A percentile compares a stretch with the other conserved stretches of the same genome.
Evolutionary conservation across 2,888 invertebrate species (phyloP).

Genomic region (Agonopterix heracliana): DNA sequence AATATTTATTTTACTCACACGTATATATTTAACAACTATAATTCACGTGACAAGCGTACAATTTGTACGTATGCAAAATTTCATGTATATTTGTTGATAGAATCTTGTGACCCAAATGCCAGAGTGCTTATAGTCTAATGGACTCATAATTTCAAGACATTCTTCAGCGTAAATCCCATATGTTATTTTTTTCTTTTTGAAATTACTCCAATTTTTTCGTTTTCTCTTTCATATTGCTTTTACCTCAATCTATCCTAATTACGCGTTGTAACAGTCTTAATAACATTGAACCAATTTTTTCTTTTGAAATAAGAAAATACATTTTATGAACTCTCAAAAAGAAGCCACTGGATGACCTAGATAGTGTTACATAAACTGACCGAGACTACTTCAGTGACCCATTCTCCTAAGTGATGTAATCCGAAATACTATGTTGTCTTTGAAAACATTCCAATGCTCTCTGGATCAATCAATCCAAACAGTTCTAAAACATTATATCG

Average conservation of each 20-base stretch:
- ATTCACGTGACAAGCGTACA: background rate
- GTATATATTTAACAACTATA: too few relatives aligned
- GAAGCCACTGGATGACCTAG: slow-evolving; percentile 21
- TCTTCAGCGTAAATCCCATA: slow-evolving; percentile 1
- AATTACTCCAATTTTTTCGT: too few relatives aligned
- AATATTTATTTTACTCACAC: too few relatives aligned
- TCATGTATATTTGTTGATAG: slow-evolving; percentile 12
- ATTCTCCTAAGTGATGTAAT: slow-evolving; percentile 40
- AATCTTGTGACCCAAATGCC: slow-evolving; percentile 40
- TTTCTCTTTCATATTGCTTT: too few relatives aligned
- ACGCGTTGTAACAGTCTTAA: background rate
- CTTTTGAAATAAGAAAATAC: background rate
- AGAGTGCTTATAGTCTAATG: slow-evolving; percentile 31
- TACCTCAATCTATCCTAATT: too few relatives aligned
- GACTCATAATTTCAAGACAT: slow-evolving; percentile 23
- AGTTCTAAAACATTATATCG: slow-evolving; percentile 5
- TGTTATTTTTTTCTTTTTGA: too few relatives aligned
- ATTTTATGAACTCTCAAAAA: slow-evolving; percentile 4
- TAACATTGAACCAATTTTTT: slow-evolving; percentile 2
- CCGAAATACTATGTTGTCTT: slow-evolving; percentile 23
- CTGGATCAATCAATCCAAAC: slow-evolving; percentile 9
- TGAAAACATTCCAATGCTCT: slow-evolving; percentile 24
- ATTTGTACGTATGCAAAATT: background rate
- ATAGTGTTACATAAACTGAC: slow-evolving; percentile 37
- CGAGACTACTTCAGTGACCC: slow-evolving; percentile 35